These are phyloP conservation scores for Pseudopleuronectes americanus DNA, from an alignment of 2,797 vertebrate genomes.

Conservation along the genomic window DNA sequence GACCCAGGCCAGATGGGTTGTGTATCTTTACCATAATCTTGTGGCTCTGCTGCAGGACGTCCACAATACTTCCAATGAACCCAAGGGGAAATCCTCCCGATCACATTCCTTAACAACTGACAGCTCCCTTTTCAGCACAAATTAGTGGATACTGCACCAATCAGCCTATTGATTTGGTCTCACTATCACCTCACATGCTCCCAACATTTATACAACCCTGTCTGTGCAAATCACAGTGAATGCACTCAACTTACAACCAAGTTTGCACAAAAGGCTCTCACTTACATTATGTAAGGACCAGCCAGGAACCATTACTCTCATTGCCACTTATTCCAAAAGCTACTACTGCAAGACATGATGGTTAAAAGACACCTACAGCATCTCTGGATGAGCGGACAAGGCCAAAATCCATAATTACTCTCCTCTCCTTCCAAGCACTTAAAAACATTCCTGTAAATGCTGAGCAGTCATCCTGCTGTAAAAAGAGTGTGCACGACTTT, in stretches of 20 bases:
- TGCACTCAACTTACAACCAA: too few relatives aligned
- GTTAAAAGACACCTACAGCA: not conserved
- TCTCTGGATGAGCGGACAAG: not conserved
- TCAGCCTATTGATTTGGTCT: constrained; percentile 13
- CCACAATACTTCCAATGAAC: constrained; percentile 25
- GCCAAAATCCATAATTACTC: too few relatives aligned
- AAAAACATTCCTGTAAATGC: not conserved
- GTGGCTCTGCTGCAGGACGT: constrained; percentile 24
- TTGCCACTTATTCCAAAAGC: not conserved
- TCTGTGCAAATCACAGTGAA: too few relatives aligned
- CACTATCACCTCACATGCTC: not conserved
- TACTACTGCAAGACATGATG: not conserved
- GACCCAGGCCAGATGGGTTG: constrained; percentile 29
- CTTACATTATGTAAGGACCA: too few relatives aligned
- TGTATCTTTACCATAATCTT: constrained; percentile 35
- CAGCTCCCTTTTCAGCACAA: constrained; percentile 4
- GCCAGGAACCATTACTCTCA: too few relatives aligned
- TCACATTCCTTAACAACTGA: not conserved
- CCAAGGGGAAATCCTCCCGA: not conserved
- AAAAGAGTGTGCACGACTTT: not conserved
- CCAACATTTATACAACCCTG: not conserved
- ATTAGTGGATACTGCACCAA: not conserved
- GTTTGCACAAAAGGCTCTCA: too few relatives aligned
- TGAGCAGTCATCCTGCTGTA: not conserved
- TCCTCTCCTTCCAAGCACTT: not conserved